phyloP scores from a whole-genome alignment of 1,140 invertebrate species.

The Coptotermes formosanus region DNA sequence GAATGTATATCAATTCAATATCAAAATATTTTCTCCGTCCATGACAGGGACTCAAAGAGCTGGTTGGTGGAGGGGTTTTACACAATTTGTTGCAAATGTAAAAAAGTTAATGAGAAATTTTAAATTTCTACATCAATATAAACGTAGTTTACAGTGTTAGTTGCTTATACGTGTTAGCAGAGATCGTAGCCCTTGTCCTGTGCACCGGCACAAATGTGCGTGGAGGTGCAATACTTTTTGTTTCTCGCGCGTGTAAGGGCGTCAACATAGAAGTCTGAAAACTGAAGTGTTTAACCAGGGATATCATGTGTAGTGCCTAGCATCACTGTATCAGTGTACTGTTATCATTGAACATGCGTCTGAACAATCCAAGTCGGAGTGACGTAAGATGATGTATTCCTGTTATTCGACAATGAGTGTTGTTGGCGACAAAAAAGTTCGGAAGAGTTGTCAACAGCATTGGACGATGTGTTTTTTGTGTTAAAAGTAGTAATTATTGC shows the following conservation, averaged over 20 bases:
- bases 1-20: no score
- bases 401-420: slow-evolving; percentile 35
- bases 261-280: neutral
- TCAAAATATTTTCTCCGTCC: no score
- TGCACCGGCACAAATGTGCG: no score
- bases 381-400: slow-evolving; percentile 31
- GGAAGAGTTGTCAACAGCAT: slow-evolving; percentile 30
- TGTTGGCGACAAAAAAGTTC: slow-evolving; percentile 36
- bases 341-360: neutral
- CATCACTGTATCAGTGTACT: neutral
- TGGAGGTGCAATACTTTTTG: no score
- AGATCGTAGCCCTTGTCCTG: no score
- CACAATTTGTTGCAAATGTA: no score
- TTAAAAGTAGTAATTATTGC: slow-evolving; percentile 30
- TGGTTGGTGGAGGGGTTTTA: no score
- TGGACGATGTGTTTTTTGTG: slow-evolving; percentile 25
- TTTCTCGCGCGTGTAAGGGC: neutral
- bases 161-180: no score
- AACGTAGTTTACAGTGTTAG: no score
- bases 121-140: no score
- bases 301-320: neutral
- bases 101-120: no score
- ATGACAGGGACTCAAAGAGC: no score
- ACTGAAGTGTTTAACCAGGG: neutral
- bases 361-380: slow-evolving; percentile 10